A percentile compares a stretch with the other conserved stretches of the same genome.
Conservation (phyloP, 2,888 invertebrate genomes). For the Tribolium freemani region DNA sequence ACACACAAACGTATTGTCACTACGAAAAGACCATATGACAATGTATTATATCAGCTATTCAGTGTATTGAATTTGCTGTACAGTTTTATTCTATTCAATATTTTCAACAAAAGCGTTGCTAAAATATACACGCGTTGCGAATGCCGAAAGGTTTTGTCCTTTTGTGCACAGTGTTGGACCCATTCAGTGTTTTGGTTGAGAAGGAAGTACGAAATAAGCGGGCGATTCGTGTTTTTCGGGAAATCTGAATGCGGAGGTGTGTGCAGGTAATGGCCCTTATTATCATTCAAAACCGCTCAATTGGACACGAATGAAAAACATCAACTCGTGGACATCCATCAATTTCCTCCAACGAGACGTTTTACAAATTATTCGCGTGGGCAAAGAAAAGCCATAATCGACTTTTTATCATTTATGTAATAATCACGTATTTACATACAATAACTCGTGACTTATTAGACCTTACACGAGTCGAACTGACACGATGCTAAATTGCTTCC, state of each 20-base stretch:
- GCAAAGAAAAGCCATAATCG: slow-evolving; percentile 12
- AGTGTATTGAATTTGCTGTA: slow-evolving; percentile 66
- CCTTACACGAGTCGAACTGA: slow-evolving; percentile 21
- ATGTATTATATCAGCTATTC: slow-evolving; percentile 68
- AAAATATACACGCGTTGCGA: slow-evolving; percentile 69
- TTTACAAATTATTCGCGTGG: slow-evolving; percentile 42
- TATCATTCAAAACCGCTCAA: slow-evolving; percentile 28
- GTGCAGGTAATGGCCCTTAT: slow-evolving; percentile 36
- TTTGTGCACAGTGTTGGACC: slow-evolving; percentile 66
- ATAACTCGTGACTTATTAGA: slow-evolving; percentile 24
- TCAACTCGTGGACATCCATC: slow-evolving; percentile 21
- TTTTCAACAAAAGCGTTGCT: slow-evolving; percentile 63
- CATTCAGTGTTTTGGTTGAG: slow-evolving; percentile 66
- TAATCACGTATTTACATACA: slow-evolving; percentile 44
- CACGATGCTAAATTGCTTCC: slow-evolving; percentile 41
- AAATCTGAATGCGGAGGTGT: slow-evolving; percentile 38
- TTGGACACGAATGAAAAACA: slow-evolving; percentile 24
- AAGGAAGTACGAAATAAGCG: slow-evolving; percentile 66
- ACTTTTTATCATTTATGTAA: slow-evolving; percentile 31
- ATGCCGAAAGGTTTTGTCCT: slow-evolving; percentile 68
- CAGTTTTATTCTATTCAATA: slow-evolving; percentile 67
- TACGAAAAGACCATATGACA: slow-evolving; percentile 68
- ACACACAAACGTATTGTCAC: slow-evolving; percentile 68
- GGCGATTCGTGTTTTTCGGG: slow-evolving; percentile 25
- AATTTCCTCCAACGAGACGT: slow-evolving; percentile 18